Evolutionary conservation across 2,888 invertebrate species (phyloP).

Genomic region (Tipula vernalis): DNA sequence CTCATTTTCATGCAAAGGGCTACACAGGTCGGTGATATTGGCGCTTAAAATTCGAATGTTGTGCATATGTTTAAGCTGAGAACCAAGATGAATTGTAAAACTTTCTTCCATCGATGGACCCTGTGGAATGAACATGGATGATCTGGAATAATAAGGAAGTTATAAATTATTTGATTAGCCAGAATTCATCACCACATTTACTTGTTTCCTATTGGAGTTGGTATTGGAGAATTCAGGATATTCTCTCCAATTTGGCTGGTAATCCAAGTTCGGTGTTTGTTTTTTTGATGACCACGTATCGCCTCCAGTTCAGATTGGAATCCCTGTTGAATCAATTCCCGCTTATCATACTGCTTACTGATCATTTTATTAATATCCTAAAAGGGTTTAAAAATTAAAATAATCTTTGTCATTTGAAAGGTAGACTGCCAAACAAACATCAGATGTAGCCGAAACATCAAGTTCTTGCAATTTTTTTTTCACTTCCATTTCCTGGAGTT

Average conservation of each 20-base stretch:
- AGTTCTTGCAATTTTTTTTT: conserved; percentile 67
- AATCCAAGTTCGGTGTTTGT: conserved; percentile 82
- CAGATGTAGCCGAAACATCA: conserved; percentile 55
- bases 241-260: conserved; percentile 37
- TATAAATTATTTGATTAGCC: background rate
- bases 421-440: conserved; percentile 18
- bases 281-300: conserved; percentile 68
- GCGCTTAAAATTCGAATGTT: conserved; percentile 86
- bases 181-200: background rate
- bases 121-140: conserved; percentile 35
- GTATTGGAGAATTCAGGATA: conserved; percentile 28
- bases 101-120: conserved; percentile 68
- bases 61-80: conserved; percentile 97
- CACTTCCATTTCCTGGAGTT: conserved; percentile 82
- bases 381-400: background rate
- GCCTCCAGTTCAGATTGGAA: conserved; percentile 79
- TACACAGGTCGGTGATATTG: conserved; percentile 69
- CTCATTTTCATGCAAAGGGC: conserved; percentile 39
- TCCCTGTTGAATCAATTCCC: conserved; percentile 70
- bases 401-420: background rate
- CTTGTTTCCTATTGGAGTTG: conserved; percentile 29
- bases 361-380: conserved; percentile 71
- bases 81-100: conserved; percentile 94
- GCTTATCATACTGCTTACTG: conserved; percentile 67
- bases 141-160: conserved; percentile 19